Percentiles rank a stretch among this genome's conserved stretches.
Evolutionary conservation across 1,140 invertebrate genomes (phyloP).

Genomic region (Melanaphis sacchari): DNA sequence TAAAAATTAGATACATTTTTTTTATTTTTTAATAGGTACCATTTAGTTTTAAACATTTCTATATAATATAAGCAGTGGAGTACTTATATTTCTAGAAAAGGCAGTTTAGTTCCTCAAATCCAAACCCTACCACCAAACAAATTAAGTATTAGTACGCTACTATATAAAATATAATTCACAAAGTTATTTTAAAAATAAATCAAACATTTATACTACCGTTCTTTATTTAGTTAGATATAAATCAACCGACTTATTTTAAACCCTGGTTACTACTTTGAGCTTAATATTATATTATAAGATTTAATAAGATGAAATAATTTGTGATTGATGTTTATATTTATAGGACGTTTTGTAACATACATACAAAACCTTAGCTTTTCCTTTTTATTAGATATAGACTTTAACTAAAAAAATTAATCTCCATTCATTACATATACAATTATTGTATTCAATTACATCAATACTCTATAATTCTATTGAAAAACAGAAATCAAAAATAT

Average conservation of each 20-base stretch:
- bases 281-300: neutral
- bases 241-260: neutral
- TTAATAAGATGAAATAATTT: neutral
- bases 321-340: neutral
- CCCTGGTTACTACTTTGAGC: neutral
- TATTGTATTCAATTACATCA: neutral
- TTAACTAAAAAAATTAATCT: neutral
- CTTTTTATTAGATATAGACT: neutral
- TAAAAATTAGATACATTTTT: neutral
- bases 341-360: neutral
- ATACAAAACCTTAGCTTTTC: neutral
- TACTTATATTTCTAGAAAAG: no score
- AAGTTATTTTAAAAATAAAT: neutral
- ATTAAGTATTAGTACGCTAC: no score
- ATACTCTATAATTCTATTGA: neutral
- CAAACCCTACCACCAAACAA: no score
- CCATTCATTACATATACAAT: neutral
- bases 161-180: neutral
- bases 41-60: neutral
- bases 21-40: neutral
- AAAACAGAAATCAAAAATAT: neutral
- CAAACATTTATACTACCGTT: neutral
- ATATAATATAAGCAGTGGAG: neutral
- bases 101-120: no score
- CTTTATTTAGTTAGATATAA: neutral